Evolutionary conservation across 2,113 vertebrate genomes (phyloP).

Genomic region (Bos indicus): DNA sequence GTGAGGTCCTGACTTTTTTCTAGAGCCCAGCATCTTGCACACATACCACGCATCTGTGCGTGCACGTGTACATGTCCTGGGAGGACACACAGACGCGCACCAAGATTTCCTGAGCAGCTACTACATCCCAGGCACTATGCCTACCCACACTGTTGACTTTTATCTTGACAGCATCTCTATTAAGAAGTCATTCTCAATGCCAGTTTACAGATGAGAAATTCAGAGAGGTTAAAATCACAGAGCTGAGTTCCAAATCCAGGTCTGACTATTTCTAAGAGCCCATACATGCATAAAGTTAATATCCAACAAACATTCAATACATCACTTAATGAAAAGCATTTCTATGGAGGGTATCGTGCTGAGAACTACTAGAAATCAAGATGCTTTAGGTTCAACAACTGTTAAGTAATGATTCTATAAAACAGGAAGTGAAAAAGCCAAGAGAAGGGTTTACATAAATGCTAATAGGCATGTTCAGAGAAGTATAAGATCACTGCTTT

Average conservation of each 20-base stretch:
- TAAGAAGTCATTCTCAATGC: background rate
- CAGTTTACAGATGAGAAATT: background rate
- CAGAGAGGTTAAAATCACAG: background rate
- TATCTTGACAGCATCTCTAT: background rate
- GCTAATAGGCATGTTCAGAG: background rate
- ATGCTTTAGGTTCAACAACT: background rate
- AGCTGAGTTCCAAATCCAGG: background rate
- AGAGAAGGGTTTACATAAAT: background rate
- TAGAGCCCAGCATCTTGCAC: background rate
- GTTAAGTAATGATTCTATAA: background rate
- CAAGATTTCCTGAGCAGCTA: background rate
- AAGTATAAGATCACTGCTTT: background rate
- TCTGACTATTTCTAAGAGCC: background rate
- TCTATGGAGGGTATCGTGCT: background rate
- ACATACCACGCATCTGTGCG: rapidly evolving
- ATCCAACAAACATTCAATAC: background rate
- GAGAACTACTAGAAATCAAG: background rate
- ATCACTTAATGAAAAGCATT: background rate
- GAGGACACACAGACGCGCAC: background rate
- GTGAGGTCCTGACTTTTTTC: background rate
- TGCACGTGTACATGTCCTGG: background rate
- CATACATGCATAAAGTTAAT: background rate
- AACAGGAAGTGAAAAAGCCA: background rate
- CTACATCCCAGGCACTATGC: background rate
- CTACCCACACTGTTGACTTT: background rate